A percentile compares a stretch with the other conserved stretches of the same genome.
Evolutionary conservation across 2,113 vertebrate genomes (phyloP).

Genomic region (Ceyx melanurus): DNA sequence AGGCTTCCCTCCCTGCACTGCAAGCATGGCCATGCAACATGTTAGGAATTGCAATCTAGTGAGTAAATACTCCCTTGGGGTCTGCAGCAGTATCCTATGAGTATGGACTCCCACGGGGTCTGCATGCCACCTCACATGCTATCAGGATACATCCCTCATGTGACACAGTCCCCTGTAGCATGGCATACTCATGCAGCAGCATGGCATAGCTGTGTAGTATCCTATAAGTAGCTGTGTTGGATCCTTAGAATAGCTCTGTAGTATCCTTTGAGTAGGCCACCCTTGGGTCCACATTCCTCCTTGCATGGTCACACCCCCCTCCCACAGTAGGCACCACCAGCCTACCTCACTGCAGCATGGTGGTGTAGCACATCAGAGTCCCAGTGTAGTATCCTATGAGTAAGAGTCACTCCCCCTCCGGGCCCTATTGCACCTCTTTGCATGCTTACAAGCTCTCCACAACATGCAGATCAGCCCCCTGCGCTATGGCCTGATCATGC

Average conservation of each 20-base stretch:
- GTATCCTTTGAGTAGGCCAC: neutral
- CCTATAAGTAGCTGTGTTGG: neutral
- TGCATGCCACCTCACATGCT: fast-evolving
- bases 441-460: neutral
- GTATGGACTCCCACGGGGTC: neutral
- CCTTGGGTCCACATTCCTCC: neutral
- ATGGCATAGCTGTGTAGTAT: neutral
- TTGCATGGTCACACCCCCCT: fast-evolving
- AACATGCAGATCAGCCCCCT: fast-evolving
- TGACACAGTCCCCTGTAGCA: fast-evolving
- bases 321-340: fast-evolving
- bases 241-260: neutral
- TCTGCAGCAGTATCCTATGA: neutral
- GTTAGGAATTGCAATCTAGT: neutral
- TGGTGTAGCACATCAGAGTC: neutral
- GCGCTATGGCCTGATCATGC: fast-evolving
- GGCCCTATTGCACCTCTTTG: neutral
- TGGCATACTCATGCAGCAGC: fast-evolving
- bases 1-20: neutral
- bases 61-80: neutral
- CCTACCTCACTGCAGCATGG: fast-evolving
- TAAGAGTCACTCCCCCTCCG: neutral
- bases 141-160: fast-evolving
- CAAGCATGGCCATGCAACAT: fast-evolving
- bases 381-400: neutral